Percentiles rank a stretch among this genome's conserved stretches.
These are phyloP conservation scores for Pipistrellus kuhlii DNA, from an alignment of 2,797 vertebrate genomes.

Conservation along the genomic window DNA sequence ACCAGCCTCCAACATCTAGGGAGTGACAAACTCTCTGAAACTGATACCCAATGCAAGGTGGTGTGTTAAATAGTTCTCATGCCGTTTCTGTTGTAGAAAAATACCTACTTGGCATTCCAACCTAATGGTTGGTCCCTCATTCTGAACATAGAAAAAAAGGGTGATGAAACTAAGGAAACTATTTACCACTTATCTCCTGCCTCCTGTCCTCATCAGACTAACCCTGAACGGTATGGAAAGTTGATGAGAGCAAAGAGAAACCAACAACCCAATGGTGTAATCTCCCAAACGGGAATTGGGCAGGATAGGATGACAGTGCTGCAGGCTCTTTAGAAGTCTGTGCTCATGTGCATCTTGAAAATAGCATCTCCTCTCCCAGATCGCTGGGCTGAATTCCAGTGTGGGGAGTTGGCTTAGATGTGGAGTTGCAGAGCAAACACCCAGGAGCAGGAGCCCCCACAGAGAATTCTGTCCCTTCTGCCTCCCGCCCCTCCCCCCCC, in stretches of 20 bases:
- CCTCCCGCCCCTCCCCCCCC: background rate
- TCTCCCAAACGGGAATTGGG: background rate
- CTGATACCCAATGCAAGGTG: background rate
- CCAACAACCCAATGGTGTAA: background rate
- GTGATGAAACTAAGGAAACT: background rate
- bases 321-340: background rate
- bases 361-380: background rate
- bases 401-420: background rate
- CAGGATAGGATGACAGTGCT: background rate
- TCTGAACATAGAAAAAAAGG: background rate
- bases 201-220: background rate
- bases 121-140: background rate
- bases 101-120: constrained; percentile 12
- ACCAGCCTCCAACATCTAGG: background rate
- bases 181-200: background rate
- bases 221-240: background rate
- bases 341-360: background rate
- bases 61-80: constrained; percentile 43
- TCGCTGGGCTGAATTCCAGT: background rate
- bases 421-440: background rate
- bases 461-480: background rate
- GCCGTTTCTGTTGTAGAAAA: background rate
- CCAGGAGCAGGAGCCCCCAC: background rate
- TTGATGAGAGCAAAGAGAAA: background rate
- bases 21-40: background rate